A percentile compares a stretch with the other conserved stretches of the same genome.
phyloP scores from a whole-genome alignment of 30 jellyfish, hydroid and myxozoan genomes.

The Cassiopea andromeda region DNA sequence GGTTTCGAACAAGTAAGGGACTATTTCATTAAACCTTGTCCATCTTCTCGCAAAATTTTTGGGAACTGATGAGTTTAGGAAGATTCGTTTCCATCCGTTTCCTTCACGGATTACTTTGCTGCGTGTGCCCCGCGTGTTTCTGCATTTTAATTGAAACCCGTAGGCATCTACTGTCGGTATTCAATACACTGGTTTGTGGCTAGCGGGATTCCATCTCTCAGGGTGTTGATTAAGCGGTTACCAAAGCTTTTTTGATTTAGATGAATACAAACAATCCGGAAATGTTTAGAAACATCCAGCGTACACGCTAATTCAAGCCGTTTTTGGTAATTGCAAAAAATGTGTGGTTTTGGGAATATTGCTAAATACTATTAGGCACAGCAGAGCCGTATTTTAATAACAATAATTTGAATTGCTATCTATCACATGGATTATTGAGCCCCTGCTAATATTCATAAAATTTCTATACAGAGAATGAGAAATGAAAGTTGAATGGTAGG shows the following conservation, averaged over 20 bases:
- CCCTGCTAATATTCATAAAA: neutral
- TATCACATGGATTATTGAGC: neutral
- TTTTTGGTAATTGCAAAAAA: neutral
- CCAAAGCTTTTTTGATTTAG: slow-evolving; percentile 8
- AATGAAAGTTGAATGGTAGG: too few species aligned
- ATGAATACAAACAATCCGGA: slow-evolving; percentile 25
- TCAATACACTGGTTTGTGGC: slow-evolving; percentile 48
- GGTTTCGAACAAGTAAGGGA: too few species aligned
- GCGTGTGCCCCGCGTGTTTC: slow-evolving; percentile 45
- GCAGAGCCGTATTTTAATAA: neutral
- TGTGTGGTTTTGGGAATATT: neutral
- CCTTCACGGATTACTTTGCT: neutral
- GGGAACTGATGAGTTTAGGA: too few species aligned
- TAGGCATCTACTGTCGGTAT: slow-evolving; percentile 46
- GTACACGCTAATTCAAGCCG: slow-evolving; percentile 1
- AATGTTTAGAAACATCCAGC: slow-evolving; percentile 14
- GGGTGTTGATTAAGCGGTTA: neutral
- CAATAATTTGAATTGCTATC: neutral
- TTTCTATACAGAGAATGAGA: too few species aligned
- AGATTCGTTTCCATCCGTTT: too few species aligned
- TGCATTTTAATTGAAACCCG: slow-evolving; percentile 17
- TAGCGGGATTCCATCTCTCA: slow-evolving; percentile 15
- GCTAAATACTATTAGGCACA: neutral
- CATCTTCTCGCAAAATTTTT: too few species aligned
- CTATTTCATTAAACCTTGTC: too few species aligned